Conservation (phyloP, 2,888 invertebrate genomes). For the Mimas tiliae region DNA sequence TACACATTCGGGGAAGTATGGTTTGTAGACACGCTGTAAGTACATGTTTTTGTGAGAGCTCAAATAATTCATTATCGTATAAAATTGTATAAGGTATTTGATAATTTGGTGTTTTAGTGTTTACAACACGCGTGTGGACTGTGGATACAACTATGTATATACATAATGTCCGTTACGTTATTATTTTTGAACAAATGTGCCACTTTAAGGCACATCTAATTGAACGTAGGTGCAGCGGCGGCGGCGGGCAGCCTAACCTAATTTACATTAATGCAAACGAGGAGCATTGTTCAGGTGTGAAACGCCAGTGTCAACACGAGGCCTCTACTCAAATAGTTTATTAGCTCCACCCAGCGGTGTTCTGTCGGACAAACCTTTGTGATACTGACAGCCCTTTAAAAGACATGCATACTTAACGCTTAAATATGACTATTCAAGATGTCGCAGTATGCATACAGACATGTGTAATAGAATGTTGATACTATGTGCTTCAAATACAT, state of each 20-base stretch:
- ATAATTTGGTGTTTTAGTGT: constrained; percentile 41
- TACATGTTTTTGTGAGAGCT: neutral
- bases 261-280: constrained; percentile 85
- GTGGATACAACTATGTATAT: constrained; percentile 47
- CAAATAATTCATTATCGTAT: neutral
- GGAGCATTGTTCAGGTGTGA: constrained; percentile 84
- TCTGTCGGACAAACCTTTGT: constrained; percentile 79
- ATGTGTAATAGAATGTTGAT: constrained; percentile 27
- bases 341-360: constrained; percentile 82
- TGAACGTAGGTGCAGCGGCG: constrained; percentile 78
- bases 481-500: constrained; percentile 3
- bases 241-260: constrained; percentile 74
- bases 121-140: constrained; percentile 57
- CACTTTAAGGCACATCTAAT: constrained; percentile 80
- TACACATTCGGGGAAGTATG: neutral
- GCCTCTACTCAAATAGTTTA: constrained; percentile 83
- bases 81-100: neutral
- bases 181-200: constrained; percentile 74
- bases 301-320: constrained; percentile 83
- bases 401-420: constrained; percentile 78
- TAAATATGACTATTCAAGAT: constrained; percentile 71
- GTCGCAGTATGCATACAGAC: constrained; percentile 59
- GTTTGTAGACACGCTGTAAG: neutral
- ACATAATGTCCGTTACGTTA: constrained; percentile 60
- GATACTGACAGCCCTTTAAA: constrained; percentile 74